phyloP scores from a whole-genome alignment of 2,113 vertebrate species.

The Penelope pileata region DNA sequence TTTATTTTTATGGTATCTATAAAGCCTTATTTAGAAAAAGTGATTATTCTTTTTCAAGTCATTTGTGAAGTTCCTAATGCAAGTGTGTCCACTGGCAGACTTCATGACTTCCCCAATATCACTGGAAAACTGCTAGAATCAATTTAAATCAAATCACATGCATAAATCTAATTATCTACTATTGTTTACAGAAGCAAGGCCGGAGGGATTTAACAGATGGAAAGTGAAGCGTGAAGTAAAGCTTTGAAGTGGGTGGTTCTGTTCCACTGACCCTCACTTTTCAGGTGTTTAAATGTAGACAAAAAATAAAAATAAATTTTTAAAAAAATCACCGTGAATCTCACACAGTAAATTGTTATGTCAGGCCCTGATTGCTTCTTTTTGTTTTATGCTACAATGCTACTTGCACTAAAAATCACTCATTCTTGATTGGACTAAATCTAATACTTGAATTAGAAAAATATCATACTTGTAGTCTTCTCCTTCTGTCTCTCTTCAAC shows the following conservation, averaged over 20 bases:
- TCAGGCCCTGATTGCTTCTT: neutral
- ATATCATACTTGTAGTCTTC: neutral
- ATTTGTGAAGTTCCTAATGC: neutral
- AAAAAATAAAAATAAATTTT: neutral
- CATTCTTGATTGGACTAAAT: neutral
- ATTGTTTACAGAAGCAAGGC: slow-evolving; percentile 42
- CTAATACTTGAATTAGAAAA: neutral
- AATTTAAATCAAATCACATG: slow-evolving; percentile 62
- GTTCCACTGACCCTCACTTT: neutral
- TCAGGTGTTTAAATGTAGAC: slow-evolving; percentile 25
- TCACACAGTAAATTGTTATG: neutral
- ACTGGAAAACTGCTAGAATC: slow-evolving; percentile 22
- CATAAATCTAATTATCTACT: slow-evolving; percentile 58
- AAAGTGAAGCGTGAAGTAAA: slow-evolving; percentile 27
- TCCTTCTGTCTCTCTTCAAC: neutral
- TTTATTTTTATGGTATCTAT: neutral
- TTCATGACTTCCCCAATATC: neutral
- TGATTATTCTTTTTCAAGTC: neutral
- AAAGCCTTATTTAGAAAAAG: neutral
- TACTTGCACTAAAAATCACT: neutral
- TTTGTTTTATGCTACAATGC: neutral
- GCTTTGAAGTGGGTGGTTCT: slow-evolving; percentile 37
- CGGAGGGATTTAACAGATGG: slow-evolving; percentile 34
- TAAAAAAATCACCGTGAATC: neutral
- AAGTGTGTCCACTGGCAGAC: neutral